Conservation (phyloP, 64 coral and sea anemone species). For the Pocillopora damicornis region DNA sequence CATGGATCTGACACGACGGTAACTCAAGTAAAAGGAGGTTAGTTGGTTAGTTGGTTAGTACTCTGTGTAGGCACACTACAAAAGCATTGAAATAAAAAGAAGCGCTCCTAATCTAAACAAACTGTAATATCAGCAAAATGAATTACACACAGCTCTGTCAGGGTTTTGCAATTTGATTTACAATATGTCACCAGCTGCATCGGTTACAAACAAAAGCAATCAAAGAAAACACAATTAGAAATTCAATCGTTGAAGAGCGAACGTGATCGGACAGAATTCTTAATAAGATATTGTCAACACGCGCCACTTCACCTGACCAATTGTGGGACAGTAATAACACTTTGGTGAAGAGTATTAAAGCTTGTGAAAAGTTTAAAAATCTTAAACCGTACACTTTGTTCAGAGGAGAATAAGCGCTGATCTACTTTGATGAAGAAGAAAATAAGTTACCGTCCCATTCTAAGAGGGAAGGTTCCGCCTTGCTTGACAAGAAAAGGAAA, state of each 20-base stretch:
- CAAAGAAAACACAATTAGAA: conserved; percentile 21
- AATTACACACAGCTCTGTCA: not conserved
- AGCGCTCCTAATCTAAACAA: too few relatives aligned
- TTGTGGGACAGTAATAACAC: not conserved
- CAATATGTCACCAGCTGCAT: conserved; percentile 6
- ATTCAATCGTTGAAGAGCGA: not conserved
- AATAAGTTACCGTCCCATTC: not conserved
- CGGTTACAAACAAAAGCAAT: conserved; percentile 24
- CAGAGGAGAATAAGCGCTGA: not conserved
- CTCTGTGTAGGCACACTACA: not conserved
- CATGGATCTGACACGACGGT: not conserved
- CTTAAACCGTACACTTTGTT: not conserved
- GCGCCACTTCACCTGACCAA: not conserved
- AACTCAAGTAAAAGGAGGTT: too few relatives aligned
- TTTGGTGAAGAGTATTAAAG: not conserved
- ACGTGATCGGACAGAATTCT: conserved; percentile 33
- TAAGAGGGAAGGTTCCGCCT: not conserved
- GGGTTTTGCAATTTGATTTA: conserved; percentile 4
- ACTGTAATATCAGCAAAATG: too few relatives aligned
- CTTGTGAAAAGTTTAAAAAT: not conserved
- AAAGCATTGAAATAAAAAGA: not conserved
- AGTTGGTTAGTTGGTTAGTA: too few relatives aligned
- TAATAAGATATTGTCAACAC: conserved; percentile 22
- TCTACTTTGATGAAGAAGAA: not conserved
- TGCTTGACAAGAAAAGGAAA: not conserved